phyloP scores from a whole-genome alignment of 2,888 invertebrate species.

The Drosophila testacea region DNA sequence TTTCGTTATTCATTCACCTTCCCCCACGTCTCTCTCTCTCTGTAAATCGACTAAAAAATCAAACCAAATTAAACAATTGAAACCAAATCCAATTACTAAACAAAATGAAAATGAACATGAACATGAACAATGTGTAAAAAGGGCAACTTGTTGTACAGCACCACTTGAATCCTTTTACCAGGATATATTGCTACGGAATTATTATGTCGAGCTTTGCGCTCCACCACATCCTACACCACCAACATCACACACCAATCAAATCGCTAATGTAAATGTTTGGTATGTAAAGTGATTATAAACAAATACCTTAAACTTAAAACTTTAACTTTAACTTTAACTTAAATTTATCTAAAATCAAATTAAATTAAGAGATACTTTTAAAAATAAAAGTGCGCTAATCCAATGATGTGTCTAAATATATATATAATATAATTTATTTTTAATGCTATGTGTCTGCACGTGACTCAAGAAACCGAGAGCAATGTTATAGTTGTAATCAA shows the following conservation, averaged over 20 bases:
- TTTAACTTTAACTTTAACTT: conserved; percentile 33
- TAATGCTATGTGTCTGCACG: conserved; percentile 77
- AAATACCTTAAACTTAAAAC: conserved; percentile 37
- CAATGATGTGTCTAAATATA: conserved; percentile 27
- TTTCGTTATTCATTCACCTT: conserved; percentile 79
- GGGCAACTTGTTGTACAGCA: conserved; percentile 82
- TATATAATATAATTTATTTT: conserved; percentile 25
- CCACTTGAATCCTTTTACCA: conserved; percentile 82
- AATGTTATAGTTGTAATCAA: conserved; percentile 29
- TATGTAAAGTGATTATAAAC: conserved; percentile 75
- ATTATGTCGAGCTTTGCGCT: conserved; percentile 82
- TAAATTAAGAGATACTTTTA: conserved; percentile 34
- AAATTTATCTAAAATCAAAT: conserved; percentile 23
- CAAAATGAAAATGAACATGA: conserved; percentile 31
- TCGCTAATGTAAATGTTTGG: conserved; percentile 82
- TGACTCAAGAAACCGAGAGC: conserved; percentile 51
- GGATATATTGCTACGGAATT: conserved; percentile 82
- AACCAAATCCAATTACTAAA: conserved; percentile 53
- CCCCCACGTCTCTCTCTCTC: conserved; percentile 56
- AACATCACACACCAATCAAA: conserved; percentile 82
- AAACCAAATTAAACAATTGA: conserved; percentile 46
- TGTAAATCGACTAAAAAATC: conserved; percentile 46
- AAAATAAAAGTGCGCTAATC: conserved; percentile 45
- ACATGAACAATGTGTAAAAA: conserved; percentile 67
- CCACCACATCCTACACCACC: conserved; percentile 81